Base-by-base conservation (phyloP, 2,113 vertebrate species). In the Psittacula cyanocephala region DNA sequence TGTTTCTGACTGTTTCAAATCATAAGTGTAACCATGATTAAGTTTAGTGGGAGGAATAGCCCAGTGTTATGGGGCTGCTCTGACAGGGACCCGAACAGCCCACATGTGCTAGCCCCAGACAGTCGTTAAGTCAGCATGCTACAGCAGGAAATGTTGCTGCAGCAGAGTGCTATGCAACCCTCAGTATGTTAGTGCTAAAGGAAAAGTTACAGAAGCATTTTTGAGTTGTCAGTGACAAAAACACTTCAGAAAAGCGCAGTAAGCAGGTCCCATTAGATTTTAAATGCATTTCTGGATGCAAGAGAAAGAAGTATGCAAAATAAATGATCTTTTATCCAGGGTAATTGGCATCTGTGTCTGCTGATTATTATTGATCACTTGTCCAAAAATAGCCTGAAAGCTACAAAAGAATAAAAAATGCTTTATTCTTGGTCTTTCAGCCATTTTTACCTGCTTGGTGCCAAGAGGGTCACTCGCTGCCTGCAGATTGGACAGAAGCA, bases 51-150 rank as follows among this genome's bases (percentile, higher is more conserved):
- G 19, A 74, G n/a, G 43, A 89, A 43, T 18, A 92, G 4, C 49
- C 60, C 1, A 0, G 41, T 0, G 0, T 29, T 46, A 6, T 2
- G 2, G 46, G 46, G 9, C 24, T 91, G 49, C 44, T 83, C 41
- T 57, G 64, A n/a, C 3, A 50, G 25, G 25, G 24, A 60, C 39
- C 37, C 43, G 27, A 19, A 63, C 19, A 65, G 18, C 25, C 31
- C 22, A 1, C 16, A 19, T 14, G 6, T 53, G 12, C 27, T 53
- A 52, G 37, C 3, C 55, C 23, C 65, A 59, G 28, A 43, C 0
- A 2, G 46, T 33, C 44, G 23, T 25, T 49, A 35, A 44, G 16
- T 46, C 83, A 81, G 28, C 43, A 43, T 1, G 0, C 37, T 60
- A 10, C 6, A 68, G 24, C 11, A 57, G 67, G 57, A 65, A 37